phyloP scores from a whole-genome alignment of 1,140 invertebrate genomes.

The Monochamus saltuarius region DNA sequence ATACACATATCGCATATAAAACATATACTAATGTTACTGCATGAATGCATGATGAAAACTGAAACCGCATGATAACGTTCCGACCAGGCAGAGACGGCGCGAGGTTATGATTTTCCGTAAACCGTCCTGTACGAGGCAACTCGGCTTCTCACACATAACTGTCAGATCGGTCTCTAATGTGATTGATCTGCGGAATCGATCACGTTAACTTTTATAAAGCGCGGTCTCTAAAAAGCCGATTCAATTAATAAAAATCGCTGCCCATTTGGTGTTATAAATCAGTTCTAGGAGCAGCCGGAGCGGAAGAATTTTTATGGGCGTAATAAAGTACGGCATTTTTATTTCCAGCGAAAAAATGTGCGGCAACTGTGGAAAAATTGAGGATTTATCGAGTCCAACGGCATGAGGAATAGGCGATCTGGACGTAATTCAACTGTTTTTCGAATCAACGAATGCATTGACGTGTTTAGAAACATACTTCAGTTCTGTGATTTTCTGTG shows the following conservation, averaged over 20 bases:
- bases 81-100: no score
- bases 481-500: no score
- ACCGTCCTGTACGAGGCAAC: no score
- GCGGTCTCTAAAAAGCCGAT: conserved; percentile 16
- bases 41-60: no score
- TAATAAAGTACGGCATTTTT: conserved; percentile 14
- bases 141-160: conserved; percentile 12
- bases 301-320: conserved; percentile 16
- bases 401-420: background rate
- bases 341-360: conserved; percentile 8
- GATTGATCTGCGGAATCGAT: conserved; percentile 5
- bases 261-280: conserved; percentile 12
- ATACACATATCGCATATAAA: no score
- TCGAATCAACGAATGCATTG: no score
- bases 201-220: conserved; percentile 10
- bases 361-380: conserved; percentile 1
- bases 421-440: no score
- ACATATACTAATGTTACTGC: no score
- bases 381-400: conserved; percentile 7
- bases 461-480: no score
- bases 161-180: background rate
- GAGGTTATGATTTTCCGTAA: no score
- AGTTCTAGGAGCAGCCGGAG: conserved; percentile 12
- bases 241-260: conserved; percentile 20
- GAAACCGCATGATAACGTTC: no score